Base-by-base conservation (phyloP, 2,113 vertebrate species). In the Aphyosemion australe region DNA sequence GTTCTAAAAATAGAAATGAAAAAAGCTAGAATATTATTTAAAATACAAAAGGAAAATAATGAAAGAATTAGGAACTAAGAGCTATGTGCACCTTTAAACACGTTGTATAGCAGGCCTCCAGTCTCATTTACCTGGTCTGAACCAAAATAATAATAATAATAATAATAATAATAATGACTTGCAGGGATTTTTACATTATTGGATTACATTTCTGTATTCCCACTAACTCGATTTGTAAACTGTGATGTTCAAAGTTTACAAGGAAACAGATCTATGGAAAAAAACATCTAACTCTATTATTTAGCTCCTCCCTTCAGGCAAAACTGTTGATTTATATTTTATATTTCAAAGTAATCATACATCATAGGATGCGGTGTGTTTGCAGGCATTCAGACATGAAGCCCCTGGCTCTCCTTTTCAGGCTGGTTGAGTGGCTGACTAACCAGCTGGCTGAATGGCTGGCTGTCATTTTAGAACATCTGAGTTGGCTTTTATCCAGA, bases 391-490 rank as follows among this genome's bases (percentile, higher is more conserved):
- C 65, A 80, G 61, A 73, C 66, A 69, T 6, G 12, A 79, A 66
- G 78, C 84, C 70, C 59, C 56, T 71, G 78, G 77, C 79, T n/a
- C 46, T 77, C 46, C 53, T 71, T 46, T 78, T 52, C 58, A 62
- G 61, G 62, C 61, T 65, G 72, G 61, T 55, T 84, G 62, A 83
- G 82, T 83, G 61, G 61, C 65, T 79, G 80, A 80, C 73, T 84
- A 67, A 55, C 53, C 53, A 83, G 69, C 67, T 75, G 70, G 60
- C 78, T 74, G 78, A 75, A 70, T 80, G 74, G 63, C 80, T 84
- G 71, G 16, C 69, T 83, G 81, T 85, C 76, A 79, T 78, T 76
- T 76, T 61, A 75, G 65, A 88, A 83, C 70, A 83, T 88, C 78
- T 82, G 59, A 84, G 68, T 67, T 76, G 74, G 71, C 61, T 69